A percentile compares a stretch with the other conserved stretches of the same genome.
phyloP scores from a whole-genome alignment of 1,140 invertebrate genomes.

The Helicoverpa zea region DNA sequence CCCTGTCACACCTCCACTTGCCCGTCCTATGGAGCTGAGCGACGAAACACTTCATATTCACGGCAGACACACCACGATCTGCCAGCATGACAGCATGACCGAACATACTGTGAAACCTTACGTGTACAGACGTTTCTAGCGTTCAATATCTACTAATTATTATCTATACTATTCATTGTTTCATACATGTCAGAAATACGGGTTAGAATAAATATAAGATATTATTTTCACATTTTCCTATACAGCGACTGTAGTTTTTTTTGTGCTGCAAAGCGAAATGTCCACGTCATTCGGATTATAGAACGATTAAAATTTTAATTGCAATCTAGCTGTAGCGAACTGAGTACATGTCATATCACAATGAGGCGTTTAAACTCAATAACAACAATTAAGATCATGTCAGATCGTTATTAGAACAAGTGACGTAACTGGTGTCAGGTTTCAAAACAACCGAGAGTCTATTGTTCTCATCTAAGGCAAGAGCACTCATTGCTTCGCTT shows the following conservation, averaged over 20 bases:
- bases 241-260: background rate
- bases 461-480: conserved; percentile 59
- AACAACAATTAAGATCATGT: conserved; percentile 51
- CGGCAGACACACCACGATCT: conserved; percentile 42
- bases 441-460: conserved; percentile 60
- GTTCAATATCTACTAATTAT: conserved; percentile 20
- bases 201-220: background rate
- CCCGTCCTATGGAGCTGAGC: conserved; percentile 52
- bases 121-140: conserved; percentile 34
- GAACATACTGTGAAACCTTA: conserved; percentile 59
- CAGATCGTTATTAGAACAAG: conserved; percentile 57
- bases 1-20: conserved; percentile 58
- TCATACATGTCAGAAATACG: background rate
- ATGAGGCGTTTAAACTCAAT: conserved; percentile 41
- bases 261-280: conserved; percentile 37
- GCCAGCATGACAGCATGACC: conserved; percentile 38
- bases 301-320: conserved; percentile 21
- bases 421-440: conserved; percentile 56
- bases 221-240: background rate
- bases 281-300: conserved; percentile 21
- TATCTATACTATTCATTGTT: conserved; percentile 15
- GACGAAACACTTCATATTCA: conserved; percentile 7
- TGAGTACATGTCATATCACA: conserved; percentile 40
- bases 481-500: conserved; percentile 55
- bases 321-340: conserved; percentile 41